A percentile compares a stretch with the other conserved stretches of the same genome.
Evolutionary conservation across 2,113 vertebrate genomes (phyloP).

Genomic region (Ochotona curzoniae): DNA sequence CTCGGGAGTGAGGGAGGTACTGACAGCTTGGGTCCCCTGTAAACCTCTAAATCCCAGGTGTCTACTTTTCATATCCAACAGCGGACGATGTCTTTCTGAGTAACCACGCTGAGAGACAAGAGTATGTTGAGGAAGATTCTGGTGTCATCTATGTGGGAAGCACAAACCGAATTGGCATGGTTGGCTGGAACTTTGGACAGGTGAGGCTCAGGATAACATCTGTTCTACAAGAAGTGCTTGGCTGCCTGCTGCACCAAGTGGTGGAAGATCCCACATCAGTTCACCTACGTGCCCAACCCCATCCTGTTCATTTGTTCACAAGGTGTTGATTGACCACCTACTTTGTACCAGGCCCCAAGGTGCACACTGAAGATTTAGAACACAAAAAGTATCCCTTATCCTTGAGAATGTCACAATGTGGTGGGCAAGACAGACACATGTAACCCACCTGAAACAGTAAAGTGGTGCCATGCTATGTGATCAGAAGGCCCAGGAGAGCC

Average conservation of each 20-base stretch:
- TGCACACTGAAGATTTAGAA: neutral
- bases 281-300: neutral
- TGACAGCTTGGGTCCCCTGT: neutral
- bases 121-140: conserved; percentile 92
- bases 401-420: neutral
- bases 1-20: neutral
- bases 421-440: neutral
- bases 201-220: conserved; percentile 73
- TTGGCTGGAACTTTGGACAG: conserved; percentile 92
- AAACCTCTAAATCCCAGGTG: neutral
- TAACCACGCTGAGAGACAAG: conserved; percentile 83
- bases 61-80: conserved; percentile 76
- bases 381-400: neutral
- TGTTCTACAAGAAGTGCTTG: neutral
- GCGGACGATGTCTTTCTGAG: conserved; percentile 91
- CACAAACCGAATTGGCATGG: conserved; percentile 75
- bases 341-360: neutral
- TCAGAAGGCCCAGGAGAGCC: neutral
- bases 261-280: neutral
- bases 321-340: neutral
- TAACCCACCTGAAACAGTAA: neutral
- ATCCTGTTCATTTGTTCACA: conserved; percentile 28
- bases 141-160: conserved; percentile 90
- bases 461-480: neutral
- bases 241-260: neutral